Percentiles rank a stretch among this genome's conserved stretches.
These are phyloP conservation scores for Macrosiphum euphorbiae DNA, from an alignment of 2,888 invertebrate species.

Conservation along the genomic window DNA sequence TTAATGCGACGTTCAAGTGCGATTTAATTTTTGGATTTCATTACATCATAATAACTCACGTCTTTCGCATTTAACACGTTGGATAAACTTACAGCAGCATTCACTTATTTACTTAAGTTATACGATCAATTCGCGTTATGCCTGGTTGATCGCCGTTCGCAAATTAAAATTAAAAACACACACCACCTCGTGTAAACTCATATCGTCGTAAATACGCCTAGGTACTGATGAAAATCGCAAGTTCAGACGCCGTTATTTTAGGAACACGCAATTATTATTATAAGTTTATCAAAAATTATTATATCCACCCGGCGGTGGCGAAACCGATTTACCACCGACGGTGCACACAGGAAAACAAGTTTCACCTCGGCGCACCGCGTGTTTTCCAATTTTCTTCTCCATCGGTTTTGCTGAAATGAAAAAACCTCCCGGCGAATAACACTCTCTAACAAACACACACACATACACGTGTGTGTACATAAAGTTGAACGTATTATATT, in stretches of 20 bases:
- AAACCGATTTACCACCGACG: conserved; percentile 44
- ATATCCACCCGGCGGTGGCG: background rate
- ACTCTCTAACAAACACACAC: background rate
- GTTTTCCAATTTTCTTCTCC: conserved; percentile 56
- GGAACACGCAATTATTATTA: background rate
- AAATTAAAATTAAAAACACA: background rate
- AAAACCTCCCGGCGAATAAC: conserved; percentile 9
- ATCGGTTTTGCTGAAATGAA: conserved; percentile 29
- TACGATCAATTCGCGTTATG: background rate
- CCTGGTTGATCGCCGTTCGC: background rate
- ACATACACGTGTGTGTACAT: background rate
- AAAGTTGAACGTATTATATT: background rate
- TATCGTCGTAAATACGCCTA: background rate
- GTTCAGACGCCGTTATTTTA: background rate
- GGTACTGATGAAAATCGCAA: background rate
- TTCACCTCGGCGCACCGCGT: background rate
- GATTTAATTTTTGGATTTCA: background rate
- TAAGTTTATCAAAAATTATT: background rate
- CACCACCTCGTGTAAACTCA: background rate
- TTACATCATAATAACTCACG: background rate
- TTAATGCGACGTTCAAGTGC: too few species aligned
- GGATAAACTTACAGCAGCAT: background rate
- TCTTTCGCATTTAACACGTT: background rate
- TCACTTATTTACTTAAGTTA: background rate
- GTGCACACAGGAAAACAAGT: background rate